These are phyloP conservation scores for Chirona hameri DNA, from an alignment of 2,888 invertebrate genomes.

Conservation along the genomic window DNA sequence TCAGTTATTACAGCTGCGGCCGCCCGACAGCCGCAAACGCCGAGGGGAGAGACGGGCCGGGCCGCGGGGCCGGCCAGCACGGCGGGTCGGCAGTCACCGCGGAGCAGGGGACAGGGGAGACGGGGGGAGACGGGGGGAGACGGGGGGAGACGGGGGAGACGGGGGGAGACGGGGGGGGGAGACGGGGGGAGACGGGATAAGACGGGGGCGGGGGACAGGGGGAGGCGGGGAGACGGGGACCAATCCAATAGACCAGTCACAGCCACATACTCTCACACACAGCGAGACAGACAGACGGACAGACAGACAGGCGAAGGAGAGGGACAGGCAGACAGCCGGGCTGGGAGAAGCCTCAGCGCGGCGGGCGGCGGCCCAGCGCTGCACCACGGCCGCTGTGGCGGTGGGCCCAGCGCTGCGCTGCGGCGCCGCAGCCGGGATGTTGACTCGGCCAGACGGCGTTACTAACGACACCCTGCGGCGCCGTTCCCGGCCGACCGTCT, in stretches of 20 bases:
- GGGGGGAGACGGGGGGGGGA: neutral
- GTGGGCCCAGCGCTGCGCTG: neutral
- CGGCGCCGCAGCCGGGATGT: neutral
- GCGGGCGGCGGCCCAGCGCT: neutral
- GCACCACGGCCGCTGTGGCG: neutral
- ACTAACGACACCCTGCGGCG: neutral
- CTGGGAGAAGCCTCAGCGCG: neutral
- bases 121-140: neutral
- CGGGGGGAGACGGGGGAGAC: neutral
- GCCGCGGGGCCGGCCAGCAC: neutral
- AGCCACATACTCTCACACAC: too few relatives aligned
- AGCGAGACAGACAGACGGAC: neutral
- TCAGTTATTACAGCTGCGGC: neutral
- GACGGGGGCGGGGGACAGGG: neutral
- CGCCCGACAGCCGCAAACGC: neutral
- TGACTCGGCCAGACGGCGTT: neutral
- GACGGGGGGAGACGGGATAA: neutral
- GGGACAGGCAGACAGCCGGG: neutral
- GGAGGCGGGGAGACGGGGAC: too few relatives aligned
- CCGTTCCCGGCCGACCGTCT: neutral
- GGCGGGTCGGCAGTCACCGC: neutral
- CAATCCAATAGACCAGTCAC: too few relatives aligned
- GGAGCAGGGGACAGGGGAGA: neutral
- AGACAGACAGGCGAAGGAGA: neutral
- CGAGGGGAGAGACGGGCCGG: neutral